Base-by-base conservation (phyloP, 2,888 invertebrate genomes). In the Paralinhomoeus sp. region DNA sequence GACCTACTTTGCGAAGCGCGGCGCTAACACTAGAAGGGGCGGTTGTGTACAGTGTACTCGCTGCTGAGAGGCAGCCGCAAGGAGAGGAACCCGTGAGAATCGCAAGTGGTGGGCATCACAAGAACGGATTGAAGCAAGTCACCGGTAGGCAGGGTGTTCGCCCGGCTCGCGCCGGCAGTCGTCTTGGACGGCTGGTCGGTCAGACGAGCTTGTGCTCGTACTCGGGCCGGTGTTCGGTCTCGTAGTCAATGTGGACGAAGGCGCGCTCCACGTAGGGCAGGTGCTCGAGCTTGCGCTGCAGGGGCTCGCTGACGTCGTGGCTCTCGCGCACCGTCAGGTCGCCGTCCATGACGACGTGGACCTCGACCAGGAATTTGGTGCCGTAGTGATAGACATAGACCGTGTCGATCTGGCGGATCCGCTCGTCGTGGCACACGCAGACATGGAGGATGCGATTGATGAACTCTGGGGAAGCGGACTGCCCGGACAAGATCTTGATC, bases 381-480 rank as follows among this genome's bases (percentile, higher is more conserved):
- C 69, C 69, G 47, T 64, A 68, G 52, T 69, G 68, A 50, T 67
- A 70, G 3, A 67, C 69, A 39, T 66, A 57, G 20, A 68, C 67
- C 0, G 68, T 69, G 54, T 69, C 69, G 23, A 69, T 54, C 44
- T 52, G 54, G 13, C 51, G 47, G 40, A 61, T 58, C 7, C 53
- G 46, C 2, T 45, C 42, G 45, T 60, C 56, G 47, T 61, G 62
- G 27, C 59, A 54, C 7, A 61, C 51, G 44, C 56, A 57, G 33
- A 62, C 54, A 43, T 61, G 57, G 38, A 62, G 55, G 37, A 61
- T 60, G 7, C 62, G 45, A 44, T 62, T 62, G 50, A 62, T 62
- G 45, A 61, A 55, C 34, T 54, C 59, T 3, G 61, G 59, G 20
- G 50, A 48, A 35, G 61, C 61, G 1, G 54, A 50, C 39, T 50